These are phyloP conservation scores for Regulus satrapa DNA, from an alignment of 2,113 vertebrate species.

Conservation along the genomic window DNA sequence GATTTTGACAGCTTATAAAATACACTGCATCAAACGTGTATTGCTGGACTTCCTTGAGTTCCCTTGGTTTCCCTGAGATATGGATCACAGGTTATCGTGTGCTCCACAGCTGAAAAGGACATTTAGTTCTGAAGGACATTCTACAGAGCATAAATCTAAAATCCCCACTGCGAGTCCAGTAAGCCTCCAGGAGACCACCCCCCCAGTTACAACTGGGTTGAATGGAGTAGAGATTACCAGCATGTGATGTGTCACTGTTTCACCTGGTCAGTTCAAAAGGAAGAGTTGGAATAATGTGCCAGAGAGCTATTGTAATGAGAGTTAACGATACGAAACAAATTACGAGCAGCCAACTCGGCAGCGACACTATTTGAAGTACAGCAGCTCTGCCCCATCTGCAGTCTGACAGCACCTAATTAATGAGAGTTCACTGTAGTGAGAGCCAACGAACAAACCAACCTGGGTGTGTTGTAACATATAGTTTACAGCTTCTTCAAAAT, in stretches of 20 bases:
- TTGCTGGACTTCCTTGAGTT: background rate
- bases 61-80: background rate
- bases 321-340: background rate
- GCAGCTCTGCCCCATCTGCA: background rate
- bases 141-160: background rate
- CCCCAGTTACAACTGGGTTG: background rate
- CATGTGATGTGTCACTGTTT: background rate
- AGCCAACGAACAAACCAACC: constrained; percentile 38
- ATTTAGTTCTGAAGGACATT: background rate
- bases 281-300: background rate
- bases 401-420: background rate
- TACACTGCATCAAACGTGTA: background rate
- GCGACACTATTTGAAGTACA: background rate
- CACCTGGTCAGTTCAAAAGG: background rate
- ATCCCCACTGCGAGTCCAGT: background rate
- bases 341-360: background rate
- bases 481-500: constrained; percentile 84
- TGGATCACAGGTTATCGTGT: background rate
- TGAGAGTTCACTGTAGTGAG: background rate
- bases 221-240: background rate
- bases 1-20: background rate
- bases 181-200: background rate
- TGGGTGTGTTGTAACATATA: constrained; percentile 71
- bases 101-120: background rate
- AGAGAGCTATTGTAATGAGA: background rate